Percentiles rank a stretch among this genome's conserved stretches.
phyloP scores from a whole-genome alignment of 2,113 vertebrate species.

The Antidorcas marsupialis region DNA sequence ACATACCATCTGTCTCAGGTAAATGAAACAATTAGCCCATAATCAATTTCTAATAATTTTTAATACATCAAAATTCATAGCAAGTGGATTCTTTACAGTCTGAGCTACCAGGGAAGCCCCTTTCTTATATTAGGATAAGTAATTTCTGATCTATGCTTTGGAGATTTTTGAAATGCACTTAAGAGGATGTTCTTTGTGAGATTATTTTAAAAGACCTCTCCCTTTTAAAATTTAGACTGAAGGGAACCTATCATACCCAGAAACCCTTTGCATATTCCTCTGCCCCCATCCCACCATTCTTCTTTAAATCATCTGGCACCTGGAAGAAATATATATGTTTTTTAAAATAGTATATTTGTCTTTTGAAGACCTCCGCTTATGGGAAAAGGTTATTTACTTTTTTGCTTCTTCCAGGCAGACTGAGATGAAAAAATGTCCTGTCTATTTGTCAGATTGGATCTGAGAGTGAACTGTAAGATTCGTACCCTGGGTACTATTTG shows the following conservation, averaged over 20 bases:
- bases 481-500: constrained; percentile 74
- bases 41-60: background rate
- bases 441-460: constrained; percentile 64
- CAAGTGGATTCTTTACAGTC: background rate
- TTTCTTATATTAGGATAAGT: constrained; percentile 3
- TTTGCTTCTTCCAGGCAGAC: constrained; percentile 38
- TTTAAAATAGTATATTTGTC: background rate
- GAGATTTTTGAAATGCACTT: background rate
- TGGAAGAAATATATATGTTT: constrained; percentile 9
- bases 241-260: background rate
- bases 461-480: constrained; percentile 72
- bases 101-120: background rate
- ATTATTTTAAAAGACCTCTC: constrained; percentile 13
- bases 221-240: background rate
- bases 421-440: constrained; percentile 67
- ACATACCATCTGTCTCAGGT: background rate
- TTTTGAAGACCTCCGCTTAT: constrained; percentile 39
- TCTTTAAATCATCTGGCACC: background rate
- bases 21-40: constrained; percentile 19
- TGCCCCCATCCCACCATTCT: background rate
- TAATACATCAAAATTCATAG: background rate
- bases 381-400: constrained; percentile 43
- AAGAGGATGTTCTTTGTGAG: background rate
- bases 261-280: background rate
- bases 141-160: constrained; percentile 33